Evolutionary conservation across 2,113 vertebrate genomes (phyloP).

Genomic region (Nyctereutes procyonoides): DNA sequence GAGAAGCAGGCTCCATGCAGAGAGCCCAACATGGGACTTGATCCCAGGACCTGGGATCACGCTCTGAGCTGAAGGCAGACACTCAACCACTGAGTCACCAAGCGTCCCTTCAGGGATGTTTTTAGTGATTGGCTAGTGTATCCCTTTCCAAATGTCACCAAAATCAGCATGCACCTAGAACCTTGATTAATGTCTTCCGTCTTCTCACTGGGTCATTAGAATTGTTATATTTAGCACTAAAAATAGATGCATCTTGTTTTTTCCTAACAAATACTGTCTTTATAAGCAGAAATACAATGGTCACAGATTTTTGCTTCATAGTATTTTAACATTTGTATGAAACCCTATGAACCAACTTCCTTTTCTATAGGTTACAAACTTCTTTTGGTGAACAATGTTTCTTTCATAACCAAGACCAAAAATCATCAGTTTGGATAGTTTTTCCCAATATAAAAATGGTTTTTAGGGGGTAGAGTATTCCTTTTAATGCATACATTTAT

Average conservation of each 20-base stretch:
- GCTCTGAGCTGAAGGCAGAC: too few species aligned
- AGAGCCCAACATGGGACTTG: too few species aligned
- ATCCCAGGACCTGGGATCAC: too few species aligned
- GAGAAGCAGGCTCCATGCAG: too few species aligned
- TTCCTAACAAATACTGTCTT: constrained; percentile 1
- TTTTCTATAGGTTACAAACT: constrained; percentile 4
- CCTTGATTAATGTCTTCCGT: neutral
- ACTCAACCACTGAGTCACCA: too few species aligned
- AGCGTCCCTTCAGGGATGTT: neutral
- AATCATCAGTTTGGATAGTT: neutral
- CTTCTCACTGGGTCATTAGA: constrained; percentile 4
- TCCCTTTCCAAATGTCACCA: neutral
- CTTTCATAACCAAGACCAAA: neutral
- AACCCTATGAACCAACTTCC: neutral
- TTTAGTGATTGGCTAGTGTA: neutral
- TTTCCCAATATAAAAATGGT: constrained; percentile 18
- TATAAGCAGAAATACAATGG: neutral
- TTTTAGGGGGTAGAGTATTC: neutral
- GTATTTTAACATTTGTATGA: neutral
- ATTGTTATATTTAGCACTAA: neutral
- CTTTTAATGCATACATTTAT: neutral
- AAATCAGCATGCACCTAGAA: neutral
- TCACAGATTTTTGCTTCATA: neutral
- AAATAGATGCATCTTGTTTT: neutral
- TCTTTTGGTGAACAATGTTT: neutral